These are phyloP conservation scores for Oreohelix idahoensis DNA, from an alignment of 1,140 invertebrate species.

Conservation along the genomic window DNA sequence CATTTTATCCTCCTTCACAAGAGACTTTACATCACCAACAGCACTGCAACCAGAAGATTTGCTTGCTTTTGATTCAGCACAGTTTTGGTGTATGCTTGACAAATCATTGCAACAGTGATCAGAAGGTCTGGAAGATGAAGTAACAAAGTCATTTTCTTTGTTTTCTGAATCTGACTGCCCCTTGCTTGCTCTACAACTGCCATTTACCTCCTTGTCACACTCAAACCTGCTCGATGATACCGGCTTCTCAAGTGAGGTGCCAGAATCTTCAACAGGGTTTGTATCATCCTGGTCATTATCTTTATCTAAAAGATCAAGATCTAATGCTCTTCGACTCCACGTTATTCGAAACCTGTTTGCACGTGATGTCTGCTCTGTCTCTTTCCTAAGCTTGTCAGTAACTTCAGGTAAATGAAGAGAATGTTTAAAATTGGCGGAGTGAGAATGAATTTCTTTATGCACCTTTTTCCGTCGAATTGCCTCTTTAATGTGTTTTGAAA, in stretches of 20 bases:
- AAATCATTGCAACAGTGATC: neutral
- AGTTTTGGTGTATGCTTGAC: neutral
- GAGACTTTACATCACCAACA: neutral
- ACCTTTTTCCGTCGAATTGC: slow-evolving; percentile 65
- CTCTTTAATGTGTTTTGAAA: slow-evolving; percentile 62
- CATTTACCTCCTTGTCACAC: neutral
- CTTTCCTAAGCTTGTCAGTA: slow-evolving; percentile 41
- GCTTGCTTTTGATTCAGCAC: neutral
- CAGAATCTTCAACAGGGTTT: neutral
- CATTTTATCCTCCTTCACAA: slow-evolving; percentile 38
- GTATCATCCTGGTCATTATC: slow-evolving; percentile 36
- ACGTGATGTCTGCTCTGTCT: slow-evolving; percentile 46
- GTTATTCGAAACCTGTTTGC: slow-evolving; percentile 57
- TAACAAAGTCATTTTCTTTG: neutral
- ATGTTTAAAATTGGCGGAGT: slow-evolving; percentile 45
- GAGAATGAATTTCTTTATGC: slow-evolving; percentile 62
- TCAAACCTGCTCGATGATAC: neutral
- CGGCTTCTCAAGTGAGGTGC: neutral
- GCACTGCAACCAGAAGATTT: neutral
- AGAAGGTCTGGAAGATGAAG: slow-evolving; percentile 9
- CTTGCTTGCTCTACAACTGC: neutral
- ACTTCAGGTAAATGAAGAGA: neutral
- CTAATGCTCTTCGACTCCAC: slow-evolving; percentile 53
- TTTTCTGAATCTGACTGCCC: neutral
- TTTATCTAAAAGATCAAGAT: slow-evolving; percentile 51